Percentiles rank a stretch among this genome's conserved stretches.
Conservation (phyloP, 2,888 invertebrate species). For the Xestoiulus laeticollis region DNA sequence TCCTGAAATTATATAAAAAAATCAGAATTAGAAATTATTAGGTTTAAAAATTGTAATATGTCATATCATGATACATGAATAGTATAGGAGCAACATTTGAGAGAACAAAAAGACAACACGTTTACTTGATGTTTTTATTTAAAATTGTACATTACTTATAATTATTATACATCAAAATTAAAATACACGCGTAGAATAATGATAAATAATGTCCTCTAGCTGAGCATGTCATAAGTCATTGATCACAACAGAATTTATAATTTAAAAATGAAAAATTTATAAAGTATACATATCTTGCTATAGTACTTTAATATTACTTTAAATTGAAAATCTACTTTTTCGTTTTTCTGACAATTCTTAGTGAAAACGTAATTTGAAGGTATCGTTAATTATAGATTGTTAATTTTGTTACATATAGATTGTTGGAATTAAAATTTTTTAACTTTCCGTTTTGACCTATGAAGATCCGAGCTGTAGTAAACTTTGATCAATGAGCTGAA, state of each 20-base stretch:
- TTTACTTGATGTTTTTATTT: background rate
- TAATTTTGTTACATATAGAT: too few species aligned
- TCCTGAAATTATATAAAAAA: background rate
- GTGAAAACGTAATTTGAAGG: background rate
- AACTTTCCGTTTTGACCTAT: background rate
- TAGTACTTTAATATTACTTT: too few species aligned
- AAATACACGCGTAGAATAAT: too few species aligned
- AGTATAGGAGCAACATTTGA: too few species aligned
- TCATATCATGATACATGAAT: background rate
- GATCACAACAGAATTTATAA: too few species aligned
- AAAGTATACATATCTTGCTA: too few species aligned
- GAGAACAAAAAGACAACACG: background rate
- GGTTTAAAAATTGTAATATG: background rate
- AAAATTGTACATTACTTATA: background rate
- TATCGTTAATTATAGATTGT: background rate
- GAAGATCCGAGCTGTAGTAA: background rate
- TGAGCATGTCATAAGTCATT: too few species aligned
- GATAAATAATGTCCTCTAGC: too few species aligned
- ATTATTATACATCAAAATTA: background rate
- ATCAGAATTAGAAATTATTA: background rate
- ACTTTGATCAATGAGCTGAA: background rate
- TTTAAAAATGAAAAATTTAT: too few species aligned
- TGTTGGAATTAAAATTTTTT: too few species aligned
- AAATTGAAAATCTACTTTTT: background rate
- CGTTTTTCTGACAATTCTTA: background rate